A percentile compares a stretch with the other conserved stretches of the same genome.
phyloP scores from a whole-genome alignment of 2,113 vertebrate genomes.

The Natator depressus region DNA sequence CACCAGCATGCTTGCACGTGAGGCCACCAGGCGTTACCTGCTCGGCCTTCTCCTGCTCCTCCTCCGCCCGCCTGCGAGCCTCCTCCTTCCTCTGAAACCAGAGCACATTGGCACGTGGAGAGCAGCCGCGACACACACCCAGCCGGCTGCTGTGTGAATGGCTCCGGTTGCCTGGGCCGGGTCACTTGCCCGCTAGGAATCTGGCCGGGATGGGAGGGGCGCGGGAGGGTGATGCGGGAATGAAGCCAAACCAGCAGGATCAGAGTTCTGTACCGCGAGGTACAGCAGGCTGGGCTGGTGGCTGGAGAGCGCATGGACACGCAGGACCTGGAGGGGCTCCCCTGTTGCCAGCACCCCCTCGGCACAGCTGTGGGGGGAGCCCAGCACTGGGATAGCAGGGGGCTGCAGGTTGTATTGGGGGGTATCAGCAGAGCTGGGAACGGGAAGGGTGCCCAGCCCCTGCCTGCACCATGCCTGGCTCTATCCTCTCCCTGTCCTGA shows the following conservation, averaged over 20 bases:
- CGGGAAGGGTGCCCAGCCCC: neutral
- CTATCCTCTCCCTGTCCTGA: neutral
- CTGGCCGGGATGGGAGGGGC: neutral
- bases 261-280: neutral
- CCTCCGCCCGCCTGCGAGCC: constrained; percentile 76
- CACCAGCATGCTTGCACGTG: accelerated
- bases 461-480: neutral
- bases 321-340: neutral
- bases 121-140: neutral
- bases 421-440: neutral
- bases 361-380: neutral
- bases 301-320: neutral
- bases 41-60: constrained; percentile 80
- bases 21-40: constrained; percentile 68
- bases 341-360: neutral
- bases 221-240: accelerated
- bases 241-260: neutral
- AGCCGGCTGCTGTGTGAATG: accelerated
- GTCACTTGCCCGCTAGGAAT: neutral
- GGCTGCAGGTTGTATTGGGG: neutral
- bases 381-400: neutral
- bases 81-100: constrained; percentile 78
- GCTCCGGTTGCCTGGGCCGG: neutral
- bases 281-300: neutral
- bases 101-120: neutral